Base-by-base conservation (phyloP, 1,140 invertebrate genomes). In the Bombus sibiricus region DNA sequence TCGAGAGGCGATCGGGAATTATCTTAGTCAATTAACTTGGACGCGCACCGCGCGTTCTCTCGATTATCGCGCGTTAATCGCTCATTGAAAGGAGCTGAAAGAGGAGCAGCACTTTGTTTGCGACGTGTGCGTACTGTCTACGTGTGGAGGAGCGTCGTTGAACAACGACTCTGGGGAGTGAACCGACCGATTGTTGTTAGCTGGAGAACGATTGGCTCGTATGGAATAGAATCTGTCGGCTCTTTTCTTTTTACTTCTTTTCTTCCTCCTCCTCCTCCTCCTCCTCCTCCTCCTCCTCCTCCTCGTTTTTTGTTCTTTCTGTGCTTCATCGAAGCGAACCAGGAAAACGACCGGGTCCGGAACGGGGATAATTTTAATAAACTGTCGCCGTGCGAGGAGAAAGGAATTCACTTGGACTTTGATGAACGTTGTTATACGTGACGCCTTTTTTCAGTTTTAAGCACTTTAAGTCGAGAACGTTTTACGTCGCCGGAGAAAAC, bases 11-110 rank as follows among this genome's bases (percentile, higher is more conserved):
- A 90, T 87, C 87, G 82, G 78, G 89, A 90, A 90, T 90, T 88
- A 90, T 90, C 83, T 81, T 86, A 88, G 89, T 90, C 89, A 87
- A 90, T 90, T 90, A 90, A 88, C 83, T 85, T 81, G 80, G 80
- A 87, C 86, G 86, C 89, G 86, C 68, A 77, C 28, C 75, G 69
- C 81, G 80, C 81, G 64, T 39, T 89, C 80, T 39, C 64, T 64
- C 84, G 39, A 89, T 89, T 89, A 86, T 87, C 88, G 77, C 88
- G 88, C 72, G 75, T 75, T 89, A 87, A 84, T 87, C 86, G 86
- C 84, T 57, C 87, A 73, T 85, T 79, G 85, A 81, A 89, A 90
- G 86, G 84, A 76, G 81, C 85, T 83, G 87, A 90, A 89, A 73
- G 79, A 74, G 71, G 59, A 72, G 47, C 62, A 69, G 64, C 78